phyloP scores from a whole-genome alignment of 2,888 invertebrate species.

The Barypeithes pellucidus region DNA sequence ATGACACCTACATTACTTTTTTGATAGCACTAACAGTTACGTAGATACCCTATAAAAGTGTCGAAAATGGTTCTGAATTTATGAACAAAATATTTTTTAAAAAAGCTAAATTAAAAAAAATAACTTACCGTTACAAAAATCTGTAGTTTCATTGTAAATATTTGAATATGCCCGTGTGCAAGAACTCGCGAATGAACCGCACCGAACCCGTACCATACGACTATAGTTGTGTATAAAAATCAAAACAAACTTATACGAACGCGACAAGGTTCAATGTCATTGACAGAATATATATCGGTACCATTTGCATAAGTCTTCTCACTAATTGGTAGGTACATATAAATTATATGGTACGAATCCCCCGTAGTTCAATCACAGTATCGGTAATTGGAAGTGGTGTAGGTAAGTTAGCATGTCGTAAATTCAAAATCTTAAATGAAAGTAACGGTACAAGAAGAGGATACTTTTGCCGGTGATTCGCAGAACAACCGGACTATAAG shows the following conservation, averaged over 20 bases:
- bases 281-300: slow-evolving; percentile 10
- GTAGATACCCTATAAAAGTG: too few species aligned
- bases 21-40: too few species aligned
- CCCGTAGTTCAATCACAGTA: neutral
- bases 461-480: neutral
- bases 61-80: too few species aligned
- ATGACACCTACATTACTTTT: too few species aligned
- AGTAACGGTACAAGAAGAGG: slow-evolving; percentile 8
- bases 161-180: neutral
- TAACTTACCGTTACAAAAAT: slow-evolving; percentile 9
- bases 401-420: neutral
- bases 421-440: slow-evolving; percentile 16
- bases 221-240: neutral
- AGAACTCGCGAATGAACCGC: neutral
- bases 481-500: slow-evolving; percentile 1
- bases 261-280: slow-evolving; percentile 17
- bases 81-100: too few species aligned
- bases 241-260: neutral
- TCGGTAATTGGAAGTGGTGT: slow-evolving; percentile 1
- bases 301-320: neutral
- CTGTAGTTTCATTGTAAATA: slow-evolving; percentile 1
- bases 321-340: slow-evolving; percentile 6
- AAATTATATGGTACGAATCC: slow-evolving; percentile 11
- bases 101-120: neutral
- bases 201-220: neutral